Base-by-base conservation (phyloP, 2,888 invertebrate species). In the Arctia plantaginis region DNA sequence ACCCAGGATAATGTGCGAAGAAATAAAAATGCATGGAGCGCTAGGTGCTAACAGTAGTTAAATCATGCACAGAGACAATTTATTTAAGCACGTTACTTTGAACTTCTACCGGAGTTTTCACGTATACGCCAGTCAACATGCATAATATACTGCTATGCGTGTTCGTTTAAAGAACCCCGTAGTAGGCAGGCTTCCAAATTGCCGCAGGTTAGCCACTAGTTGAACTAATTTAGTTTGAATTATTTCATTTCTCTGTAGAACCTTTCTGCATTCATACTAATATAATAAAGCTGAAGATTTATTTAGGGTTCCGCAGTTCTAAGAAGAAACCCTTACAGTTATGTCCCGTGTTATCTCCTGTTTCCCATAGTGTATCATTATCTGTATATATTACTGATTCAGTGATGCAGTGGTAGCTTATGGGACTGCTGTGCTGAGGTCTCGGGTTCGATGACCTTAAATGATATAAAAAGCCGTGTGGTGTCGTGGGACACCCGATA, bases 1-100 rank as follows among this genome's bases (percentile, higher is more conserved):
- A 70, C 70, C 85, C 78, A 78, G 84, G 84, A 85, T 82, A 84
- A 87, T 88, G 82, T 81, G 77, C 80, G 78, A 79, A 77, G 83
- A 74, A 86, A 89, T 89, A 89, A 89, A 89, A 89, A 88, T 89
- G 85, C 85, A 84, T 78, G 78, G 80, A 82, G 74, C 76, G 79
- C 82, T 81, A 84, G 87, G 86, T 87, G 89, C 87, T 84, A 88
- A 85, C 88, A 87, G 86, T 90, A 81, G 89, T 87, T 90, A 88
- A 89, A 90, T 90, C 90, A 90, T 88, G 82, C 82, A 73, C 86
- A 82, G 83, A 77, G 82, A 83, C 88, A 85, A 85, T 89, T 88
- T 89, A 89, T 86, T 86, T 83, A 79, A 82, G 83, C 87, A 82
- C 89, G 86, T 85, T 83, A 80, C 76, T 79, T 79, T 76, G 79